Percentiles rank a stretch among this genome's conserved stretches.
Conservation (phyloP, 2,113 vertebrate species). For the Noturus placidus region DNA sequence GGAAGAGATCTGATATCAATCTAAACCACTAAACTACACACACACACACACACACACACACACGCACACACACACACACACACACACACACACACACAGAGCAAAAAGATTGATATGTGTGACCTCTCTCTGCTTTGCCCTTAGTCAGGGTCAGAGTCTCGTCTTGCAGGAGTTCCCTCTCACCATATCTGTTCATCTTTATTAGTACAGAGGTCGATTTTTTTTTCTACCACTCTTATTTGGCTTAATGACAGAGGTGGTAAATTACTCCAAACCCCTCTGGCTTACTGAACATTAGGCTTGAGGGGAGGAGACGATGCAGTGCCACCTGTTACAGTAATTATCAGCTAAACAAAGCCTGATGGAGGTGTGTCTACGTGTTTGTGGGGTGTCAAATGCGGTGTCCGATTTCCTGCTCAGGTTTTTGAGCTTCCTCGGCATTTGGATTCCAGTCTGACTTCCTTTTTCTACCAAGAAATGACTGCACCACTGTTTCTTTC, state of each 20-base stretch:
- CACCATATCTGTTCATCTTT: conserved; percentile 63
- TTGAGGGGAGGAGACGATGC: conserved; percentile 50
- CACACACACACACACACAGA: conserved; percentile 32
- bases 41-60: conserved; percentile 46
- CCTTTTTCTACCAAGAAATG: not conserved
- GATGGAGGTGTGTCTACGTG: conserved; percentile 13
- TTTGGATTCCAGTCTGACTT: conserved; percentile 11
- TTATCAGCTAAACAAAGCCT: conserved; percentile 64
- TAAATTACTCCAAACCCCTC: conserved; percentile 47
- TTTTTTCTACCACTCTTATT: conserved; percentile 67
- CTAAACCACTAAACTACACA: conserved; percentile 33
- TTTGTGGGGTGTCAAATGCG: not conserved
- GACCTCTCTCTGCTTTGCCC: not conserved
- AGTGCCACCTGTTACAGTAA: conserved; percentile 71
- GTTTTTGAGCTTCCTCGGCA: conserved; percentile 41
- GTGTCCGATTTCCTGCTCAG: conserved; percentile 40
- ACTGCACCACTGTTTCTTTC: conserved; percentile 14
- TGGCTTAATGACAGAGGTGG: conserved; percentile 62
- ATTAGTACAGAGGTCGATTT: conserved; percentile 55
- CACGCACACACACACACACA: conserved; percentile 37
- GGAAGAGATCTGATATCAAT: conserved; percentile 47
- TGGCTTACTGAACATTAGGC: conserved; percentile 27
- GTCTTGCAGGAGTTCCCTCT: conserved; percentile 61
- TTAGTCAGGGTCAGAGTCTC: conserved; percentile 51
- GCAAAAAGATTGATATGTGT: conserved; percentile 9